Evolutionary conservation across 2,113 vertebrate genomes (phyloP), one percentile per base, ranked within the genome.

Genomic region (Bubo bubo): DNA sequence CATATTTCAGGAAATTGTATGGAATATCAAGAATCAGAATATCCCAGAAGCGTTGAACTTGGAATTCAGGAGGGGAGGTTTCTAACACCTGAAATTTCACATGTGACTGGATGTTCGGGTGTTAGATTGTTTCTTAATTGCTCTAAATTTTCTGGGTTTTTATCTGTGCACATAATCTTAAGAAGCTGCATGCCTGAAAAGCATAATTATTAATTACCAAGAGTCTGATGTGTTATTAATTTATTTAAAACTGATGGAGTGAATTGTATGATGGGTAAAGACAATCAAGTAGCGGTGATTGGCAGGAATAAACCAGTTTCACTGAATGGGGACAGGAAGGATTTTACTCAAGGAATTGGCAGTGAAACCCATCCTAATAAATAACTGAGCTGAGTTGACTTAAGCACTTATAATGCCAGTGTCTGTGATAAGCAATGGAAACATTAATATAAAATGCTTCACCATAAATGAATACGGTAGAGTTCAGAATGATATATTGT

Each of bases 371-470:
- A 68, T 74, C 88, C 91, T 97, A 98, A 98, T 97, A 98, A 98
- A 98, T 98, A 98, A 97, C 95, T 85, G 96, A 96, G 90, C 93
- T 91, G 89, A 96, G 97, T 91, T 98, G 97, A 97, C 97, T 98
- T 97, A 97, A 98, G 93, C 95, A 98, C 93, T 98, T 98, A 85
- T 97, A 98, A 98, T 97, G 92, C 95, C 94, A 96, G 68, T 96
- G 95, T 98, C 98, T 98, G 89, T 97, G 98, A 98, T 98, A 98
- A 98, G 98, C 95, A 97, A 95, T 98, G 96, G 97, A 98, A 98
- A 98, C 97, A 98, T 98, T 98, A 98, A 98, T 98, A 98, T 95
- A 98, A 98, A 98, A 97, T 97, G 94, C 88, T 98, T 98, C 97
- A 94, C 96, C 86, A 96, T 97, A 97, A 98, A 97, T 1, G 41